Base-by-base conservation (phyloP, 2,888 invertebrate species). In the Electrophaes corylata region DNA sequence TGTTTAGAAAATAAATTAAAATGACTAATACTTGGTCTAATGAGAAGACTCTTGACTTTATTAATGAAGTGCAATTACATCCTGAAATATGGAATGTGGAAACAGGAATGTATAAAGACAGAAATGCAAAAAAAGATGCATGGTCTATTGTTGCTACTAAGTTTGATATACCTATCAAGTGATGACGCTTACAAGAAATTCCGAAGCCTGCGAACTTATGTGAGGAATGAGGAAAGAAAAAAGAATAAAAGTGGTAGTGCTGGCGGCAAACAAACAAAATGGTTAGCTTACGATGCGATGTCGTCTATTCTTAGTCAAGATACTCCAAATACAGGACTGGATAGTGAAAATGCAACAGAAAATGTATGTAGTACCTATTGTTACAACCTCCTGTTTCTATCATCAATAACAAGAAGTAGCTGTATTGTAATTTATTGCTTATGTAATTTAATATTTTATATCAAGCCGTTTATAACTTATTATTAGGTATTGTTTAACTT, bases 151-250 rank as follows among this genome's bases (percentile, higher is more conserved):
- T 66, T 52, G 57, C 60, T 48, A 55, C 60, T 57, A 67, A 65
- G 43, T 39, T 39, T 39, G 39, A 39, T 51, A 33, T 35, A 33
- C n/a, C n/a, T n/a, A n/a, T 33, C 31, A 47, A 35, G 31, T 47
- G 53, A 62, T 46, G 66, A 62, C 37, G 63, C 60, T 16, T 65
- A 61, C 61, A 63, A 64, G 64, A 67, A 65, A 61, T 64, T 67
- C 51, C 52, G 61, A 63, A 67, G 57, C 49, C 48, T 65, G 53
- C 45, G 60, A 57, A 67, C 67, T 41, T 67, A 62, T 33, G 60
- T 60, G 49, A 67, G 62, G 40, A 56, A 19, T 44, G 52, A 67
- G 62, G 53, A 59, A 33, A 66, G 57, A 43, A 66, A 29, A 29
- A 29, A 29, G 29, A 29, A 29, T 29, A 29, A 29, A 29, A 29